Conservation (phyloP, 2,797 vertebrate species). For the Austrolebias charrua region DNA sequence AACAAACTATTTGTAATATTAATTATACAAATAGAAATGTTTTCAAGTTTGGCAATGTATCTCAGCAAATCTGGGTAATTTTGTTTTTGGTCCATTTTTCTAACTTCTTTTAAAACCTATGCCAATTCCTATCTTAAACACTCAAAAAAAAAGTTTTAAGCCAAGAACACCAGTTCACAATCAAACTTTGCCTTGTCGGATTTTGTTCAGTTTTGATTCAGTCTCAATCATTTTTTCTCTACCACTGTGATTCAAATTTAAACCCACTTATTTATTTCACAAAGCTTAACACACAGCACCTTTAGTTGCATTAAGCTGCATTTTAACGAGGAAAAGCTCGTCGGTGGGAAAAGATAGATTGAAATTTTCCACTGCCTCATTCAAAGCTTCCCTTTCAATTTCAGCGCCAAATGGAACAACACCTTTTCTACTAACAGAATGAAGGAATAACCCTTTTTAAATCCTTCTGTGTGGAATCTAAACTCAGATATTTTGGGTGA, state of each 20-base stretch:
- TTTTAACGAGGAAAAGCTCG: conserved; percentile 61
- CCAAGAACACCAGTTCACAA: neutral
- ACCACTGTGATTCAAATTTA: conserved; percentile 36
- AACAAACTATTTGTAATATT: conserved; percentile 45
- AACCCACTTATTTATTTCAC: conserved; percentile 39
- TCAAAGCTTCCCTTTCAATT: conserved; percentile 68
- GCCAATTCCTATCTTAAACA: conserved; percentile 5
- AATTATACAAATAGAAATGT: neutral
- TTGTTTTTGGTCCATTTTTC: neutral
- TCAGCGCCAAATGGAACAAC: conserved; percentile 53
- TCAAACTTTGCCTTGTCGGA: conserved; percentile 8
- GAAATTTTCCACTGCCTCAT: conserved; percentile 76
- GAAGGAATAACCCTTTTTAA: conserved; percentile 53
- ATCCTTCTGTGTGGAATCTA: conserved; percentile 54
- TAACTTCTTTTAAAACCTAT: neutral
- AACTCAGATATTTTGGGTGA: conserved; percentile 59
- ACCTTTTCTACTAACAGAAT: conserved; percentile 49
- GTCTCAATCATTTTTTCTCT: conserved; percentile 33
- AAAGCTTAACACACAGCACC: conserved; percentile 64
- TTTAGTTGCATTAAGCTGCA: conserved; percentile 75
- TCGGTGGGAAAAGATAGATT: conserved; percentile 69
- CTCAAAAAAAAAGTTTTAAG: conserved; percentile 1
- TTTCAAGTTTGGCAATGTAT: neutral
- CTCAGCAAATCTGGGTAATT: neutral
- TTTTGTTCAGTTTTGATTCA: conserved; percentile 26